These are phyloP conservation scores for Graptemys geographica DNA, from an alignment of 2,797 vertebrate species.

Conservation along the genomic window DNA sequence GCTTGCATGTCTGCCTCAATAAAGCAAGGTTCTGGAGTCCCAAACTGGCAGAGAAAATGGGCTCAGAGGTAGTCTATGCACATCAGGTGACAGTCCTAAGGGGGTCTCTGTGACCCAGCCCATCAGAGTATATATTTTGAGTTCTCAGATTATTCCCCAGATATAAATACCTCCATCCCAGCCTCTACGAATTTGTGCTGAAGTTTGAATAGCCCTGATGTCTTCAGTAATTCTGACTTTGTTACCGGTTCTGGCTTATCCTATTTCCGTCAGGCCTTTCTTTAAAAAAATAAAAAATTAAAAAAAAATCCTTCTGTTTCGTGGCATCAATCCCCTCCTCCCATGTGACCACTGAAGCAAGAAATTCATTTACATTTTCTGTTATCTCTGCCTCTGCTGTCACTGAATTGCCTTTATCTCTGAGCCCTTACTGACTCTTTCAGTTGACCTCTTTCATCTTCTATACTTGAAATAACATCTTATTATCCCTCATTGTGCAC, in stretches of 20 bases:
- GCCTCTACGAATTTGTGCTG: neutral
- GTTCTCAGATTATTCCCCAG: neutral
- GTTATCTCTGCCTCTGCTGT: neutral
- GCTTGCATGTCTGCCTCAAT: too few relatives aligned
- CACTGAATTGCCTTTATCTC: neutral
- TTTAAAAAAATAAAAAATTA: too few relatives aligned
- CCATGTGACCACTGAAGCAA: neutral
- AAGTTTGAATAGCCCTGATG: neutral
- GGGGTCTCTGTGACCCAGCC: too few relatives aligned
- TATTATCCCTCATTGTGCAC: neutral
- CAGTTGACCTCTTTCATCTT: constrained; percentile 2
- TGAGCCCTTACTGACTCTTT: neutral
- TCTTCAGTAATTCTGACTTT: neutral
- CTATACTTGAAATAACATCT: neutral
- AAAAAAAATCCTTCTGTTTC: neutral
- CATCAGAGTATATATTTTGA: too few relatives aligned
- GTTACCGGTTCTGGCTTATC: neutral
- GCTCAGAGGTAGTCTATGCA: too few relatives aligned
- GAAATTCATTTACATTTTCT: neutral
- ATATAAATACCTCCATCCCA: neutral
- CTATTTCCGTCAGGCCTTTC: neutral
- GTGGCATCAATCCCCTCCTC: neutral
- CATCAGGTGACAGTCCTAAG: too few relatives aligned
- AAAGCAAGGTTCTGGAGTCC: too few relatives aligned
- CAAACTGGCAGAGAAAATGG: too few relatives aligned